A percentile compares a stretch with the other conserved stretches of the same genome.
These are phyloP conservation scores for Steinernema scapterisci DNA, from an alignment of 2,888 invertebrate genomes.

Conservation along the genomic window DNA sequence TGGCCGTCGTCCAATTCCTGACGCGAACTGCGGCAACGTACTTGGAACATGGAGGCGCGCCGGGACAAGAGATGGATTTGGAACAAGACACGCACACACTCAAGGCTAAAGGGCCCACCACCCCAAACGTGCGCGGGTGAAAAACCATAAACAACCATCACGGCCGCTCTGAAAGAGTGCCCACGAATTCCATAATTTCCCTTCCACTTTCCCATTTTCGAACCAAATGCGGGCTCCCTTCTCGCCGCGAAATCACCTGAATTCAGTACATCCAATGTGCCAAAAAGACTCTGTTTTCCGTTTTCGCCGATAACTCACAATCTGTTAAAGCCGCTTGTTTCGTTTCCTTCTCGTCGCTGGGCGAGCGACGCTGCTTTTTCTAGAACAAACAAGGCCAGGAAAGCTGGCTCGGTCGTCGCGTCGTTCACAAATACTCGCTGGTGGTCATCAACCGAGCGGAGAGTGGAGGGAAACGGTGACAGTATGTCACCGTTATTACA, in stretches of 20 bases:
- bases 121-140: background rate
- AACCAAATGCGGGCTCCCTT: background rate
- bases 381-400: slow-evolving; percentile 22
- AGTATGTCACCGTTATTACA: slow-evolving; percentile 4
- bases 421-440: background rate
- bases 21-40: background rate
- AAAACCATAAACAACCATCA: background rate
- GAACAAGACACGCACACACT: slow-evolving; percentile 9
- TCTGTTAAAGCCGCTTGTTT: slow-evolving; percentile 4
- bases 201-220: background rate
- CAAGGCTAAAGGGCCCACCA: slow-evolving; percentile 16
- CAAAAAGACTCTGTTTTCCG: background rate
- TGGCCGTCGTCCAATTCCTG: slow-evolving; percentile 7
- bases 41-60: background rate
- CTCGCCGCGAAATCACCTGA: background rate
- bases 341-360: background rate
- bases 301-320: background rate
- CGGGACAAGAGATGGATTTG: background rate
- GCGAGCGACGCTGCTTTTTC: background rate
- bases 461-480: background rate
- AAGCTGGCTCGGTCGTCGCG: slow-evolving; percentile 6
- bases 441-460: too few species aligned
- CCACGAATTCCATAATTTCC: background rate
- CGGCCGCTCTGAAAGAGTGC: background rate
- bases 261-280: background rate